phyloP scores from a whole-genome alignment of 2,113 vertebrate genomes.

The Rousettus leschenaultii region DNA sequence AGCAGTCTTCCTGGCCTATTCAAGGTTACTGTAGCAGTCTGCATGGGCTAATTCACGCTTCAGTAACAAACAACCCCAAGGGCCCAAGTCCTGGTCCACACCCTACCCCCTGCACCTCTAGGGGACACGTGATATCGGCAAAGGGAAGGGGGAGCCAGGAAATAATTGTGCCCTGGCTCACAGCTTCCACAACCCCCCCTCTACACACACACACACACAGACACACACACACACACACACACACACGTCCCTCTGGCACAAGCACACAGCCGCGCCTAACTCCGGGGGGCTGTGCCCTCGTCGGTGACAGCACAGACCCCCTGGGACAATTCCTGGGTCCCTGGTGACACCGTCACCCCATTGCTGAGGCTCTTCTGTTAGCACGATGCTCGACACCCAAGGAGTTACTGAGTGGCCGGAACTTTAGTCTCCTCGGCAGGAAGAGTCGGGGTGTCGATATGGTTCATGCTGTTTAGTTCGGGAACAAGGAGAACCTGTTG shows the following conservation, averaged over 20 bases:
- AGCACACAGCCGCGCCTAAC: background rate
- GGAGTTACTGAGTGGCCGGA: background rate
- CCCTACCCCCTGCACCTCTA: too few species aligned
- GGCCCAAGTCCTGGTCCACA: background rate
- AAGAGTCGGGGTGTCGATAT: background rate
- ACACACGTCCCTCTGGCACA: background rate
- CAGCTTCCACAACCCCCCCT: too few species aligned
- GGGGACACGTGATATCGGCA: background rate
- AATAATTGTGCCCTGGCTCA: too few species aligned
- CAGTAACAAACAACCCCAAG: background rate
- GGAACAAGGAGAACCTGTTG: background rate
- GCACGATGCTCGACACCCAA: background rate
- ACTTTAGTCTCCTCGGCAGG: background rate
- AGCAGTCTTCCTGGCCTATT: fast-evolving
- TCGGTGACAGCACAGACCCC: fast-evolving
- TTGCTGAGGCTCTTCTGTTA: background rate
- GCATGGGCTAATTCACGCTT: fast-evolving
- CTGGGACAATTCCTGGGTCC: fast-evolving
- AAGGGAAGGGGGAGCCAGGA: too few species aligned
- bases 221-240: too few species aligned
- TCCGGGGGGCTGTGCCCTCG: background rate
- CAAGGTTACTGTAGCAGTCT: background rate
- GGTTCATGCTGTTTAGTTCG: background rate
- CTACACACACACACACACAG: too few species aligned
- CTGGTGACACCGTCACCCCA: background rate